Conservation (phyloP, 2,888 invertebrate species). For the Enoplolaimus lenunculus region DNA sequence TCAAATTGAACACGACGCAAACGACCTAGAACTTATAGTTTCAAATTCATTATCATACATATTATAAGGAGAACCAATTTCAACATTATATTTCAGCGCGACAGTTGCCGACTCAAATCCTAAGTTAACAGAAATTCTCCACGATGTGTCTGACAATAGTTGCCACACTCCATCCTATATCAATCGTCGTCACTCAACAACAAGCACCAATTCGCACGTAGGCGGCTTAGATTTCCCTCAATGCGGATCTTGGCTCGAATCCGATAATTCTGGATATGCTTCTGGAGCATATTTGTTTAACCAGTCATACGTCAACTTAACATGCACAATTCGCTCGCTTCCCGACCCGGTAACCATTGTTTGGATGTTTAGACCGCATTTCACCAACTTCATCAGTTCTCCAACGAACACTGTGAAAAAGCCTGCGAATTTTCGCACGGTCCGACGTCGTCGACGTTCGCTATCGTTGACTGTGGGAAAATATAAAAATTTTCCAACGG, state of each 20-base stretch:
- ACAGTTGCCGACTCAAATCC: no score
- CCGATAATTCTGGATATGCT: slow-evolving; percentile 1
- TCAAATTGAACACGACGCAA: no score
- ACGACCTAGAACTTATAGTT: no score
- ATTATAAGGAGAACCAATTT: no score
- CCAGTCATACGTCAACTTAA: slow-evolving; percentile 6
- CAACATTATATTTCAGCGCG: no score
- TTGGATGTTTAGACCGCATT: slow-evolving; percentile 8
- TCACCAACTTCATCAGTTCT: background rate
- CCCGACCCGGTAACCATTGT: slow-evolving; percentile 14
- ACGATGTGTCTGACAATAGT: background rate
- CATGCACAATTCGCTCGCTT: slow-evolving; percentile 16
- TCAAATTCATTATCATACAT: no score
- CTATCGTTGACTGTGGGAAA: background rate
- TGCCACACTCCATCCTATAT: background rate
- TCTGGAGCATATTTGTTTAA: slow-evolving; percentile 15
- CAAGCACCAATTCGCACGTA: background rate
- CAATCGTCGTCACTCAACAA: background rate
- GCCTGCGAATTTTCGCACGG: background rate
- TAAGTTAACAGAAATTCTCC: no score
- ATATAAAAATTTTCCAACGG: no score
- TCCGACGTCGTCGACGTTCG: background rate
- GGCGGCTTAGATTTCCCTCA: slow-evolving; percentile 6
- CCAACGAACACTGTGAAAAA: background rate
- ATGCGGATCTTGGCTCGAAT: slow-evolving; percentile 19